Percentiles rank a stretch among this genome's conserved stretches.
phyloP scores from a whole-genome alignment of 2,113 vertebrate genomes.

The Macheiramphus alcinus region DNA sequence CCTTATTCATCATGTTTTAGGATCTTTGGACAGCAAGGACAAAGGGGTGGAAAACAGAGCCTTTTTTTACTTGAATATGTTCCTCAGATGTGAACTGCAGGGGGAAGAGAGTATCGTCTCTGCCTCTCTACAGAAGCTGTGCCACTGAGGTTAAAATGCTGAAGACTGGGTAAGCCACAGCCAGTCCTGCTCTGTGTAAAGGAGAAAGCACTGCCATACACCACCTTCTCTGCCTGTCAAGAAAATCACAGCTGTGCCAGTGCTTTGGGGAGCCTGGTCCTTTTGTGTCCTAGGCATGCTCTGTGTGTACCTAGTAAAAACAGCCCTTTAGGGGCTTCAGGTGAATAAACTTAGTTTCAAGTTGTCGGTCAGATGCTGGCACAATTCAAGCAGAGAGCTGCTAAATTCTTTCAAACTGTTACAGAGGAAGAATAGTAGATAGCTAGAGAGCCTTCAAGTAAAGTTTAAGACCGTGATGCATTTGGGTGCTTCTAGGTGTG shows the following conservation, averaged over 20 bases:
- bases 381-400: neutral
- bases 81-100: neutral
- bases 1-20: neutral
- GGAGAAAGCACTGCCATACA: neutral
- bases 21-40: neutral
- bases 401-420: neutral
- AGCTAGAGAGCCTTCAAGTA: neutral
- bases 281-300: neutral
- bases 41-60: neutral
- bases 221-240: neutral
- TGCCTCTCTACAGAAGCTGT: neutral
- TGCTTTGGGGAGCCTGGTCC: neutral
- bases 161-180: neutral
- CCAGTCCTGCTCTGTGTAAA: neutral
- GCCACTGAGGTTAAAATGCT: neutral
- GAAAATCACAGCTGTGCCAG: neutral
- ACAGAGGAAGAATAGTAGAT: neutral
- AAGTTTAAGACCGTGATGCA: neutral
- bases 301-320: neutral
- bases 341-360: neutral
- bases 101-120: neutral
- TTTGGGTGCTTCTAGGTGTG: neutral
- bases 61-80: neutral
- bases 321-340: neutral
- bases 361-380: neutral